Evolutionary conservation across 2,888 invertebrate species (phyloP), one percentile per base, ranked within the genome.

Genomic region (Drosophila flavopinicola): DNA sequence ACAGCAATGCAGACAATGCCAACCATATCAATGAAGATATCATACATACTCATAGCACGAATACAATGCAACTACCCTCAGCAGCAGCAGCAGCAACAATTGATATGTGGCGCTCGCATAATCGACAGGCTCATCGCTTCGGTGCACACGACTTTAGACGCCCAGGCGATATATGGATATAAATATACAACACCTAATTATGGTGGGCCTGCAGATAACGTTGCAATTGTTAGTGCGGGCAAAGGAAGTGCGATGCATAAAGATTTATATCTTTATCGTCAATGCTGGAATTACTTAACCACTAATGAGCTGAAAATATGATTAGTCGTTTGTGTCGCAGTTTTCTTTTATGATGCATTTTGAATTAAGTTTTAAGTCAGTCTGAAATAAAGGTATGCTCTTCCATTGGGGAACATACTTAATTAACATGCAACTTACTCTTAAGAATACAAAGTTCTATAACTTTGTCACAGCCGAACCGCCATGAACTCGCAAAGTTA

Each of bases 21-120:
- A 79, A 54, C 71, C 47, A 63, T 74, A 83, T 79, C 83, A 83
- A 76, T 83, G 76, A 76, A 79, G 76, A 66, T 73, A 79, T 82
- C 78, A 70, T 56, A 37, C 56, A 58, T 42, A 48, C 51, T 15
- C 66, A 57, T 41, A 20, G 51, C 38, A 49, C 13, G 59, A 64
- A 64, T 11, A 76, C 60, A 75, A 66, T 77, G 58, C 45, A 33
- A 56, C 38, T 39, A 25, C 33, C 32, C 17, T 57, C 53, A 45
- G 57, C 70, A 63, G 60, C 51, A 51, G 30, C 59, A 74, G 52
- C 60, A 63, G 44, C 54, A 51, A 75, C 59, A 65, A 44, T 45
- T 49, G 54, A 30, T 66, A 48, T 63, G 63, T 64, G 60, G 57
- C 49, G 48, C 61, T 72, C 54, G 52, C 61, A 58, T 59, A 66